A percentile compares a stretch with the other conserved stretches of the same genome.
Conservation (phyloP, 2,888 invertebrate genomes). For the Spodoptera littoralis region DNA sequence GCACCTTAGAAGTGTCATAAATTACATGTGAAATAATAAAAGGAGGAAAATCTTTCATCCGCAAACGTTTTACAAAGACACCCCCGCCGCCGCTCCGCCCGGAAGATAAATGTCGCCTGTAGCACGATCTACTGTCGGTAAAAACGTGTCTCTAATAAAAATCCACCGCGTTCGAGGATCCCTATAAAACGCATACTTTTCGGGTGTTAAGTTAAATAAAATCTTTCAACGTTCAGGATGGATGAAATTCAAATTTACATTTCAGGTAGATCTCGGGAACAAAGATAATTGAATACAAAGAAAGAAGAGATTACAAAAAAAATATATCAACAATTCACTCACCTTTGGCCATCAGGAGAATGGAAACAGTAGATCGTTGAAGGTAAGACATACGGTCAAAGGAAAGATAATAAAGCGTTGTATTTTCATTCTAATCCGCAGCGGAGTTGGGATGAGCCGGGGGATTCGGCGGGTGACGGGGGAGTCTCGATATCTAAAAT, state of each 20-base stretch:
- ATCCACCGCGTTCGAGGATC: conserved; percentile 62
- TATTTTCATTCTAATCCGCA: conserved; percentile 86
- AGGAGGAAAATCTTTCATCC: conserved; percentile 82
- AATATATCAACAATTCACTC: conserved; percentile 70
- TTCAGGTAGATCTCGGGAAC: conserved; percentile 51
- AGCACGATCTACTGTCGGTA: conserved; percentile 77
- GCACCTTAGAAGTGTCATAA: conserved; percentile 79
- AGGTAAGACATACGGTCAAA: conserved; percentile 86
- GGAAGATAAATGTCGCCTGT: conserved; percentile 81
- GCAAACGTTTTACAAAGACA: conserved; percentile 83
- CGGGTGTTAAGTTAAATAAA: conserved; percentile 54
- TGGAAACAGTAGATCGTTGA: conserved; percentile 71
- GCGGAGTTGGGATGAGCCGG: conserved; percentile 73
- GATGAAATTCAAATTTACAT: conserved; percentile 53
- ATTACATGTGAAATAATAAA: conserved; percentile 85
- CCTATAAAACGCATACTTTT: conserved; percentile 61
- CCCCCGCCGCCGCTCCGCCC: conserved; percentile 65
- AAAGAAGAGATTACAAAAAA: conserved; percentile 67
- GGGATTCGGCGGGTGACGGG: conserved; percentile 68
- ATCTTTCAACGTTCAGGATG: conserved; percentile 45
- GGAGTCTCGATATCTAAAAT: conserved; percentile 86
- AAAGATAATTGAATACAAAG: conserved; percentile 68
- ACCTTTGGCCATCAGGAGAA: conserved; percentile 67
- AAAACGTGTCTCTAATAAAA: conserved; percentile 79
- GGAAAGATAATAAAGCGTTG: conserved; percentile 86